phyloP scores from a whole-genome alignment of 2,797 vertebrate genomes.

The Psittacula derbiana region DNA sequence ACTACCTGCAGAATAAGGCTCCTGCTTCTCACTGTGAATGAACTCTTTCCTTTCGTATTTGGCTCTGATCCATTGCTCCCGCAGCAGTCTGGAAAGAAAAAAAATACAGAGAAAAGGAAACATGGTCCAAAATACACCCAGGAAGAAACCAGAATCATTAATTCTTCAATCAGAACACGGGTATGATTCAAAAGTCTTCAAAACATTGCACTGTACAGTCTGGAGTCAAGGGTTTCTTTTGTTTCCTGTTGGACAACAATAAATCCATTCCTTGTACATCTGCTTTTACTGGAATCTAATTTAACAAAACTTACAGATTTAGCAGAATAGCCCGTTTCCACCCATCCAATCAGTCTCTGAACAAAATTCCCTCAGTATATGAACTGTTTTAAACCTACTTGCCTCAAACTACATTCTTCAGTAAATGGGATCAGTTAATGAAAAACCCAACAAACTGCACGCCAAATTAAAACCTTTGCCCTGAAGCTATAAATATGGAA shows the following conservation, averaged over 20 bases:
- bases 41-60: constrained; percentile 92
- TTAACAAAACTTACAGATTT: background rate
- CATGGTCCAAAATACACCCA: background rate
- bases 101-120: background rate
- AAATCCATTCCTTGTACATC: background rate
- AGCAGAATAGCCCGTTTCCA: background rate
- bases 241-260: background rate
- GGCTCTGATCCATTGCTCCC: constrained; percentile 92
- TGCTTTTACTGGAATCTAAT: background rate
- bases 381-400: background rate
- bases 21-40: constrained; percentile 82
- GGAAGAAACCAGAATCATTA: background rate
- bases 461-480: background rate
- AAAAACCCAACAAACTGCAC: background rate
- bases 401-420: background rate
- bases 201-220: background rate
- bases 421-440: background rate
- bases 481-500: background rate
- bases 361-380: background rate
- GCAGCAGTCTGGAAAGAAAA: constrained; percentile 80
- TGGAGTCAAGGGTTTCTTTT: background rate
- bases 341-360: background rate
- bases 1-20: constrained; percentile 91
- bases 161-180: background rate
- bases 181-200: background rate